Evolutionary conservation across 1,140 invertebrate genomes (phyloP).

Genomic region (Apis florea): DNA sequence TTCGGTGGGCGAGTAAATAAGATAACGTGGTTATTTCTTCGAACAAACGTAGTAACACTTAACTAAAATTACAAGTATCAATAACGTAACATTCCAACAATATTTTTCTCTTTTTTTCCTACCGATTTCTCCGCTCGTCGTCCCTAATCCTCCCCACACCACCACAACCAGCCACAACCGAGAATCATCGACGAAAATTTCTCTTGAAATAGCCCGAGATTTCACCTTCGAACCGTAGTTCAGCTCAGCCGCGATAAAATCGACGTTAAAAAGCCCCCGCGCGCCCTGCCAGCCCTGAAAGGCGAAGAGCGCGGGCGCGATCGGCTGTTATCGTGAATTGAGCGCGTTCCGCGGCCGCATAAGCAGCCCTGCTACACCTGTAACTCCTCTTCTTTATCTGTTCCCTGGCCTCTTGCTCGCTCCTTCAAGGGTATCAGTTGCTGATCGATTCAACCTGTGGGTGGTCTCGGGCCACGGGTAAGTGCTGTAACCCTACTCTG

Average conservation of each 20-base stretch:
- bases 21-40: too few relatives aligned
- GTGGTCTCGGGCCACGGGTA: conserved; percentile 73
- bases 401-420: conserved; percentile 41
- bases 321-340: conserved; percentile 72
- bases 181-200: neutral
- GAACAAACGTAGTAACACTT: too few relatives aligned
- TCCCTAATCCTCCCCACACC: too few relatives aligned
- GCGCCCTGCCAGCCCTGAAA: conserved; percentile 59
- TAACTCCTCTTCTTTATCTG: conserved; percentile 66
- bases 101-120: too few relatives aligned
- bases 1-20: too few relatives aligned
- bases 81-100: too few relatives aligned
- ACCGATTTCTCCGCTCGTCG: too few relatives aligned
- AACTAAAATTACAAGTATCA: too few relatives aligned
- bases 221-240: conserved; percentile 57
- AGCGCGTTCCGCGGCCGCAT: conserved; percentile 63
- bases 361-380: conserved; percentile 72
- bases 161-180: accelerated
- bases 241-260: conserved; percentile 68
- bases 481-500: conserved; percentile 73
- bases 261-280: conserved; percentile 70
- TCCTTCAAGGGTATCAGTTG: conserved; percentile 71
- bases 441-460: conserved; percentile 78
- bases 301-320: conserved; percentile 29
- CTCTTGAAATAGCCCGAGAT: conserved; percentile 36